Evolutionary conservation across 2,888 invertebrate genomes (phyloP), one percentile per base, ranked within the genome.

Genomic region (Argyresthia albistria): DNA sequence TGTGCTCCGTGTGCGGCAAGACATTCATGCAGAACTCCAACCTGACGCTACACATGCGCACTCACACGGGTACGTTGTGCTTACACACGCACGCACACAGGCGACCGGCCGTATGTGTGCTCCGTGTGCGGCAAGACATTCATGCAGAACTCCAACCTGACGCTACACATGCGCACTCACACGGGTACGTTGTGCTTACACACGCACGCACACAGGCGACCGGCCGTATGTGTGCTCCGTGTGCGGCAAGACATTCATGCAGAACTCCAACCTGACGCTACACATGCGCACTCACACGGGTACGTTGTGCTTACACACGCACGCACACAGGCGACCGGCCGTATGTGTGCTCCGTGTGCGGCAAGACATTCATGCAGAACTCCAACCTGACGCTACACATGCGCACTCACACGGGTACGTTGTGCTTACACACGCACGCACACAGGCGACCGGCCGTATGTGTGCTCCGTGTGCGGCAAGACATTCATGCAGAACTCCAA

Each of bases 121-220:
- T 73, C 82, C 10, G 63, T 78, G 4, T 91, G 91, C 64, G 87
- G 89, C 16, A 90, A 90, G 69, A 77, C 81, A 0, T 91, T 91
- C 66, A 90, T 90, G 57, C 91, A 91, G 69, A 88, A 88, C 58
- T 90, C 90, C 14, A 90, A 91, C 67, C 72, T 58, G 11, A 51
- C 54, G 8, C 51, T 58, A 14, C 58, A 59, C 46, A 58, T 59
- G 57, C 53, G 58, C 14, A 56, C 59, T 14, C 56, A 58, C 39
- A 57, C 57, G 42, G 36, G 35, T 35, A 11, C n/a, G 12, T n/a
- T 14, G 37, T 25, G 90, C 89, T 0, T 91, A 91, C 60, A 82
- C 88, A 53, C 88, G 90, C 60, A 90, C 89, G 8, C 91, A 91
- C 69, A 90, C 91, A 0, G 91, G 91, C 8, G 91, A 91, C 63